Evolutionary conservation across 2,888 invertebrate species (phyloP), one percentile per base, ranked within the genome.

Genomic region (Leuctra nigra): DNA sequence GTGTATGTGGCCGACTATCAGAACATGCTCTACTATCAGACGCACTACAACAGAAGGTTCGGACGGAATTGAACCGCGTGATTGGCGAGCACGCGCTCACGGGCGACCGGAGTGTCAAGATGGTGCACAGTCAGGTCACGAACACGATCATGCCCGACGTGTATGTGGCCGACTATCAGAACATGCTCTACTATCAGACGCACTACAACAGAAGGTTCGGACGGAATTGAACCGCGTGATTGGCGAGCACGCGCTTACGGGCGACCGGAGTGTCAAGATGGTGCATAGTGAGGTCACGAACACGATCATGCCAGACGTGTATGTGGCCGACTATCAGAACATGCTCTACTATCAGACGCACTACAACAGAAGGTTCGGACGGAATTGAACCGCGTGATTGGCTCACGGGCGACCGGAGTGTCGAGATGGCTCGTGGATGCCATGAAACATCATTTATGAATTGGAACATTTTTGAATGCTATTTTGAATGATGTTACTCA

Each of bases 141-240:
- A 83, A 82, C 63, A 81, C 82, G 66, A 82, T 82, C 68, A 84
- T 89, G 54, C 89, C 89, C 1, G 87, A 88, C 65, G 83, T 89
- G 4, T 86, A 87, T 63, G 86, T 86, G 65, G 78, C 81, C 1
- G 82, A 83, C 63, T 84, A 83, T 64, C 75, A 75, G 20, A 77
- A 75, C 11, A 80, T 78, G 73, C 58, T 67, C 14, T 63, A 62
- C 47, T 58, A 54, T 33, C 59, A 57, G 35, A 41, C 54, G 33
- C 57, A 55, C n/a, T 59, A 57, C 24, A 56, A 25, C 29, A 18
- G 57, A 4, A 54, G 46, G 11, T 55, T 57, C 18, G 57, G 59
- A 9, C 41, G 57, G 24, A 55, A 55, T 36, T 60, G 53, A 59
- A n/a, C n/a, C n/a, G n/a, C n/a, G n/a, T n/a, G n/a, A n/a, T n/a